phyloP scores from a whole-genome alignment of 2,113 vertebrate species.

The Brachypodius melanocephalos region DNA sequence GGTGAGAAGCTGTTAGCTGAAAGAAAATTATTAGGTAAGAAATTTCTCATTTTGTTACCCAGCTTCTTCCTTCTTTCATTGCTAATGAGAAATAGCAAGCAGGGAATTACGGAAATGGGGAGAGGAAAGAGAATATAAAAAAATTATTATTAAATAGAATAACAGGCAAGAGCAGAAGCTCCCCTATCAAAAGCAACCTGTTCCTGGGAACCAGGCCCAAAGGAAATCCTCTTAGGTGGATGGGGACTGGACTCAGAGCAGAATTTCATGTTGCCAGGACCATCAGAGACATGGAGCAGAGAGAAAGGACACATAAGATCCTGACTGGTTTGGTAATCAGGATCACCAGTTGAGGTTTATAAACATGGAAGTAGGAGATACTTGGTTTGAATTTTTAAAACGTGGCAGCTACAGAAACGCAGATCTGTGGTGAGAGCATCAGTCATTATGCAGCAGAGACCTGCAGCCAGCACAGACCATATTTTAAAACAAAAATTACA shows the following conservation, averaged over 20 bases:
- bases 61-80: constrained; percentile 27
- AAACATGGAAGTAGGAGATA: neutral
- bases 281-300: neutral
- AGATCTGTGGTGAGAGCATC: neutral
- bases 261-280: neutral
- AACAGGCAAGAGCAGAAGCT: neutral
- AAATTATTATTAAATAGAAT: neutral
- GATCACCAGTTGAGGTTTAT: neutral
- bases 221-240: neutral
- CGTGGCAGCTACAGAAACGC: neutral
- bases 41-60: constrained; percentile 47
- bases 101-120: neutral
- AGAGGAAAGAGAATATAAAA: neutral
- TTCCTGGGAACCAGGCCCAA: neutral
- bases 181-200: neutral
- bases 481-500: neutral
- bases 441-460: neutral
- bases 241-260: neutral
- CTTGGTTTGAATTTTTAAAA: neutral
- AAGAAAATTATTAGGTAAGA: constrained; percentile 52
- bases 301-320: neutral
- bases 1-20: constrained; percentile 11
- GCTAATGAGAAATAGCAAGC: constrained; percentile 44
- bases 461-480: neutral
- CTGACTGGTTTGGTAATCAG: neutral